Percentiles rank a stretch among this genome's conserved stretches.
Evolutionary conservation across 2,888 invertebrate genomes (phyloP).

Genomic region (Cephus runcator): DNA sequence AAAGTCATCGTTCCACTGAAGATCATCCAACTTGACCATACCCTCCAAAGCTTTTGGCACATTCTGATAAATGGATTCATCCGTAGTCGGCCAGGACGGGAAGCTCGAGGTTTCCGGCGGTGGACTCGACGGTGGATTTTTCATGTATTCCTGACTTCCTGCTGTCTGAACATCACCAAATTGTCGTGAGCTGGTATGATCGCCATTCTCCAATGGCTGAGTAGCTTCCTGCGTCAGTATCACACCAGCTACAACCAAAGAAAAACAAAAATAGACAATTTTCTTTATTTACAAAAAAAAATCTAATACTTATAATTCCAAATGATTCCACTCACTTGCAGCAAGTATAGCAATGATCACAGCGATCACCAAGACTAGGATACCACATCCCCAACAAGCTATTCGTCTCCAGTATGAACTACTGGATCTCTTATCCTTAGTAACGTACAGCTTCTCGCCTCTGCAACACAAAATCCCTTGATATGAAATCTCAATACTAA

Average conservation of each 20-base stretch:
- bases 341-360: constrained; percentile 79
- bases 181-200: constrained; percentile 68
- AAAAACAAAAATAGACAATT: constrained; percentile 43
- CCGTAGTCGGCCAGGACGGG: constrained; percentile 59
- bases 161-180: constrained; percentile 70
- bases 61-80: constrained; percentile 58
- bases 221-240: constrained; percentile 75
- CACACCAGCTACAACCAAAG: constrained; percentile 71
- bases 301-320: not conserved
- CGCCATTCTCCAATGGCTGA: constrained; percentile 52
- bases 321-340: constrained; percentile 72
- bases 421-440: constrained; percentile 80
- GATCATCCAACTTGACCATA: constrained; percentile 74
- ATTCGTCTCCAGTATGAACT: constrained; percentile 73
- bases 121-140: constrained; percentile 59
- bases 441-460: constrained; percentile 85
- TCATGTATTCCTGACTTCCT: constrained; percentile 60
- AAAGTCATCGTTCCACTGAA: constrained; percentile 72
- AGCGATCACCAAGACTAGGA: constrained; percentile 73
- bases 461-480: constrained; percentile 67
- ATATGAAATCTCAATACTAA: not conserved
- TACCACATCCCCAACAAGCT: constrained; percentile 77
- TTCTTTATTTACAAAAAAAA: not conserved
- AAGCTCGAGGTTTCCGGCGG: constrained; percentile 55
- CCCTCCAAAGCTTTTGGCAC: constrained; percentile 79